These are phyloP conservation scores for Drosophila nigritarsus DNA, from an alignment of 2,888 invertebrate genomes.

Conservation along the genomic window DNA sequence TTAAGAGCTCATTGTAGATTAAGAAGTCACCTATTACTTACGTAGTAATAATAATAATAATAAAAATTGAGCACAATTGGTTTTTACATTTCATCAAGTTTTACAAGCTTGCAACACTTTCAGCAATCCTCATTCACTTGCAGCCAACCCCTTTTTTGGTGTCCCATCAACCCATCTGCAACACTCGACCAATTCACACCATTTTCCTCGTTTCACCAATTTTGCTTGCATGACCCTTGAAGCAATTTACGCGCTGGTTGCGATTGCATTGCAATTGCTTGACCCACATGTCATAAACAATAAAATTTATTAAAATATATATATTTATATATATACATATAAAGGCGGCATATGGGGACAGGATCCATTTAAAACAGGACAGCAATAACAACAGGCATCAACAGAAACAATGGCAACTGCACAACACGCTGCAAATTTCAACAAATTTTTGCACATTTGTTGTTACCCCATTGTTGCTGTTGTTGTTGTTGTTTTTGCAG, in stretches of 20 bases:
- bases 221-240: conserved; percentile 34
- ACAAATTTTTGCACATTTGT: conserved; percentile 76
- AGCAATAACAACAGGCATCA: conserved; percentile 2
- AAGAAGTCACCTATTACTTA: no score
- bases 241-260: conserved; percentile 58
- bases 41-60: background rate
- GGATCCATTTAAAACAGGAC: conserved; percentile 49
- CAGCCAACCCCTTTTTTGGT: background rate
- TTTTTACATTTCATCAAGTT: conserved; percentile 13
- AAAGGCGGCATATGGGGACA: conserved; percentile 46
- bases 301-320: conserved; percentile 59
- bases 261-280: conserved; percentile 70
- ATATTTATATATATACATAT: background rate
- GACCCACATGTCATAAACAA: conserved; percentile 70
- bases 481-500: background rate
- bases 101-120: background rate
- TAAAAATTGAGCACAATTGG: background rate
- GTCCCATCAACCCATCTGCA: conserved; percentile 27
- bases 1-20: no score
- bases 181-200: conserved; percentile 50
- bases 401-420: conserved; percentile 45
- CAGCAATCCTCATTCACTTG: conserved; percentile 7
- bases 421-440: conserved; percentile 61
- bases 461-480: conserved; percentile 38
- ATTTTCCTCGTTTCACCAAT: conserved; percentile 4